Evolutionary conservation across 2,797 vertebrate genomes (phyloP).

Genomic region (Xerus rutilus): DNA sequence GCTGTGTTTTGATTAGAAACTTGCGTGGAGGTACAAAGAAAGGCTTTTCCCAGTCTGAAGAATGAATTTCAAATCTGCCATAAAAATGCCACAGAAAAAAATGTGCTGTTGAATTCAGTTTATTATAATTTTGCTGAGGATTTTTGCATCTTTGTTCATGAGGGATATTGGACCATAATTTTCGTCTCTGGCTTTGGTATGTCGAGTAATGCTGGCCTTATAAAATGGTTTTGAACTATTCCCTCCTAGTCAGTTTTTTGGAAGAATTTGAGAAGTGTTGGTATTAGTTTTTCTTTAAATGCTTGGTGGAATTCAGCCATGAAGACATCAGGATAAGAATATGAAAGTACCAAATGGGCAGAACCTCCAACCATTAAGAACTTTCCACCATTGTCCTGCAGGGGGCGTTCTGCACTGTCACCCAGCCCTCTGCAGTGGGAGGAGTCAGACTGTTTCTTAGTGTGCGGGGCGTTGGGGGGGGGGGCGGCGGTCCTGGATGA

Average conservation of each 20-base stretch:
- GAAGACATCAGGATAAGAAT: not conserved
- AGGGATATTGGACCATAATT: not conserved
- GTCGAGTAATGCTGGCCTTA: not conserved
- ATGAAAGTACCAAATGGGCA: not conserved
- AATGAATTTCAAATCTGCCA: too few species aligned
- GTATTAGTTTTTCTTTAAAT: too few species aligned
- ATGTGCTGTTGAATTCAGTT: not conserved
- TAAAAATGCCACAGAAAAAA: too few species aligned
- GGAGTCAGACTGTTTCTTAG: too few species aligned
- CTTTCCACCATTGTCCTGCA: not conserved
- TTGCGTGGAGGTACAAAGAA: too few species aligned
- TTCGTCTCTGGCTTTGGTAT: not conserved
- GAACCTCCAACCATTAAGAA: not conserved
- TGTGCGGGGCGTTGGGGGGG: too few species aligned
- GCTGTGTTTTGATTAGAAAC: too few species aligned
- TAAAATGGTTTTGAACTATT: not conserved
- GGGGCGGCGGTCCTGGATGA: too few species aligned
- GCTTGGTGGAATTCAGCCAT: not conserved
- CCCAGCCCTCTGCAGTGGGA: not conserved
- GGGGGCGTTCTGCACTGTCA: not conserved
- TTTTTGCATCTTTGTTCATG: not conserved
- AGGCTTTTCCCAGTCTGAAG: too few species aligned
- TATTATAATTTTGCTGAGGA: not conserved
- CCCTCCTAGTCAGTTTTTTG: not conserved
- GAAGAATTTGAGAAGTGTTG: not conserved